Percentiles rank a stretch among this genome's conserved stretches.
phyloP scores from a whole-genome alignment of 2,797 vertebrate genomes.

The Pipistrellus kuhlii region DNA sequence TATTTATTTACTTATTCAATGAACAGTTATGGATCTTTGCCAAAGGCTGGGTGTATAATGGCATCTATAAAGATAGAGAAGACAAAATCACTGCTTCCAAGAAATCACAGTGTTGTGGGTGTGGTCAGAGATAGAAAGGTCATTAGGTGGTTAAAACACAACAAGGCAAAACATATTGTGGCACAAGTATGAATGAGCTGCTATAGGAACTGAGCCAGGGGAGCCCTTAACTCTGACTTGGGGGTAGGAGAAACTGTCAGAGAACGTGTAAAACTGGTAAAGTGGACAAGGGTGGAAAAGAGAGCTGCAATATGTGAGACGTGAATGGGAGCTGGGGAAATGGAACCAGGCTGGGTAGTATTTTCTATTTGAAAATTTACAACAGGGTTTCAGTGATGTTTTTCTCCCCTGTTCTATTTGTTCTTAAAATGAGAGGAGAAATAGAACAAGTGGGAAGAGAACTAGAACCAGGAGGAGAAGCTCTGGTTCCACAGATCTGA shows the following conservation, averaged over 20 bases:
- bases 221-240: not conserved
- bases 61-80: not conserved
- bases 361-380: not conserved
- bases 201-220: not conserved
- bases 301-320: not conserved
- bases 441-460: not conserved
- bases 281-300: not conserved
- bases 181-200: not conserved
- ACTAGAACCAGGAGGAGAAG: not conserved
- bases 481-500: not conserved
- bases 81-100: not conserved
- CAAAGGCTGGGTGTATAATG: not conserved
- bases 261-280: not conserved
- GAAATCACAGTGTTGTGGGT: not conserved
- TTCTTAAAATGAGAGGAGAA: slow-evolving; percentile 31
- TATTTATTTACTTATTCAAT: not conserved
- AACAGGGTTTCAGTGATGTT: not conserved
- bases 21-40: not conserved
- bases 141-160: slow-evolving; percentile 2
- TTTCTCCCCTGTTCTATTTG: not conserved
- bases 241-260: not conserved
- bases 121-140: not conserved
- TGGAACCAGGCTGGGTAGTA: not conserved
- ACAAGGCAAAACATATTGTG: not conserved
- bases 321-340: not conserved